Evolutionary conservation across 2,797 vertebrate genomes (phyloP), one percentile per base, ranked within the genome.

Genomic region (Thalassophryne amazonica): DNA sequence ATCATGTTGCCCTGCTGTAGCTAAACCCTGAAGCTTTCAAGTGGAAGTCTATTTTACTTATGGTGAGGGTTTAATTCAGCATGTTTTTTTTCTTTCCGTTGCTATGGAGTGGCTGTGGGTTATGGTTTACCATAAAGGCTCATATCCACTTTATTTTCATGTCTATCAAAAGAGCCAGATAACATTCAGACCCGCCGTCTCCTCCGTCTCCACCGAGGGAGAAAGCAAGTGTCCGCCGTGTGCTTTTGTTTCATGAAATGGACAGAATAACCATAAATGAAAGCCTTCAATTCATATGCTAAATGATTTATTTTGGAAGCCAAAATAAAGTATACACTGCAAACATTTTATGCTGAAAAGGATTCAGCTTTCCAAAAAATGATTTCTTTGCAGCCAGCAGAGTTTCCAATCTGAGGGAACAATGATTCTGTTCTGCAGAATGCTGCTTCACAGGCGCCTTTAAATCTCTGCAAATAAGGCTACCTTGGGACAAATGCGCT

Each of bases 11-110:
- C 59, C 62, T 42, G 65, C 63, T 64, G 53, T 60, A 76, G 81
- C 78, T 60, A 42, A 57, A 53, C 61, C 80, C 60, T 13, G 37
- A 49, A 63, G 74, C 76, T 78, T 83, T 83, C 69, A 83, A 85
- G 81, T 75, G 60, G 69, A 79, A 83, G 79, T 86, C 83, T 77
- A 80, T 87, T 84, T 89, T 74, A 81, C 79, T 88, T 84, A 83
- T 37, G 49, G 72, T 76, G 78, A 46, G 66, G 80, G 80, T 88
- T 79, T 63, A 87, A 88, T 89, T 85, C 76, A 41, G 49, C 53
- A 19, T 72, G 76, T 85, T 75, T 47, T 62, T 62, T 39, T 36
- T 27, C 12, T 21, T 54, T 62, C 62, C 59, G 49, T 60, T 80
- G 69, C 70, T 35, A 56, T 73, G 57, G 78, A 78, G 67, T 81